Evolutionary conservation across 30 jellyfish, hydroid and myxozoan species (phyloP), one percentile per base, ranked within the genome.

Genomic region (Aurelia aurita): DNA sequence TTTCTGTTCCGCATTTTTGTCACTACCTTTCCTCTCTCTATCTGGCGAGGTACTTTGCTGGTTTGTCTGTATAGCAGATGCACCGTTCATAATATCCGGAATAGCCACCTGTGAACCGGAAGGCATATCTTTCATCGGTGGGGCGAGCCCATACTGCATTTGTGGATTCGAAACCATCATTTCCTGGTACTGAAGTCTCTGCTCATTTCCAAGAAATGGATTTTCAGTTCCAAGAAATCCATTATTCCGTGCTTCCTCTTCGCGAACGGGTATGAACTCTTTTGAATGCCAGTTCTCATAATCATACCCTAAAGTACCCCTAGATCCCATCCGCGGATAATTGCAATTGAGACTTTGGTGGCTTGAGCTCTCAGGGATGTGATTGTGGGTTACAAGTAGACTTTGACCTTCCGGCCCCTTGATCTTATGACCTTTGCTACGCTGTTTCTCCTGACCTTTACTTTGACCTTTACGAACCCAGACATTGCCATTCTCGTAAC

Each of bases 401-500:
- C 35, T 75, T 75, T 58, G 72, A 75, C 76, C 27, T 39, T 75
- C 88, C n/a, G 57, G 80, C 34, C 75, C 49, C 58, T 35, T 77
- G 88, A 6, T 51, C 63, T 28, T 18, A 18, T 10, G 21, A 32
- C 22, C 75, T 22, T 45, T 58, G 46, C 21, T 63, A 47, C 43
- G 27, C n/a, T 64, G 31, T 63, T 62, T 59, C 47, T 23, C 61
- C 61, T 26, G 67, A 34, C 78, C 28, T 59, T 55, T 68, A 9
- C 70, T 72, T 5, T 60, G 76, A 44, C 74, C 51, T 59, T 83
- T 70, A 18, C 87, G 72, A 12, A 83, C 55, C 93, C 93, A 83
- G 22, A 83, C 93, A 16, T 83, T 83, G 28, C 83, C 87, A 25
- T 75, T 69, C 47, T 83, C 93, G 72, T 83, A 53, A 35, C 87